Evolutionary conservation across 2,797 vertebrate genomes (phyloP).

Genomic region (Cynopterus sphinx): DNA sequence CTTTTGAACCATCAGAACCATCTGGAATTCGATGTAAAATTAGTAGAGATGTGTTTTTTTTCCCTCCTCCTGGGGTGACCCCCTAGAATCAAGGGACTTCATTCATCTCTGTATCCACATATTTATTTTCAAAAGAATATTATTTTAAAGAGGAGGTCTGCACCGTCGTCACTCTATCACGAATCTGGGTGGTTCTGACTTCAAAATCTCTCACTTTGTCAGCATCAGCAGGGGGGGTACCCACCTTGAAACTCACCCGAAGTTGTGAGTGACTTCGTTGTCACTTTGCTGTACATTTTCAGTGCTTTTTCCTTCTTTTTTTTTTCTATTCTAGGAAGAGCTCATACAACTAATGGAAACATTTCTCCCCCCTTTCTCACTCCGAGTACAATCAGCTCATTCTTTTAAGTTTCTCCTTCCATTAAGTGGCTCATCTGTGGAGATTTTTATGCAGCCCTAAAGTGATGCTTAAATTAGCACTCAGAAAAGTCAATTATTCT

Average conservation of each 20-base stretch:
- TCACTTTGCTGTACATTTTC: constrained; percentile 64
- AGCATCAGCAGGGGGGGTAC: background rate
- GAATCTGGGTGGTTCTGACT: background rate
- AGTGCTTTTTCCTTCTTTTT: background rate
- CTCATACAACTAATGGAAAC: constrained; percentile 78
- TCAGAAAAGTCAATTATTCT: constrained; percentile 84
- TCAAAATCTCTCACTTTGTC: background rate
- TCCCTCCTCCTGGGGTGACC: background rate
- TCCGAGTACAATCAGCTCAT: constrained; percentile 78
- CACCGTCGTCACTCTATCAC: background rate
- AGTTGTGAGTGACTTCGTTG: constrained; percentile 40
- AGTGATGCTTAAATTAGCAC: constrained; percentile 80
- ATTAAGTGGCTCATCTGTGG: constrained; percentile 80
- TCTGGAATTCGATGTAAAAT: background rate
- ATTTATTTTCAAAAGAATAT: background rate
- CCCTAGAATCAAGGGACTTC: background rate
- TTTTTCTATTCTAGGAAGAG: constrained; percentile 70
- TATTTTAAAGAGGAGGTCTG: background rate
- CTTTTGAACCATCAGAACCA: background rate
- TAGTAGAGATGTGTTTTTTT: background rate
- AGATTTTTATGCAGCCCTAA: constrained; percentile 79
- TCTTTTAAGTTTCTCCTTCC: constrained; percentile 80
- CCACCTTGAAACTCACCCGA: constrained; percentile 24
- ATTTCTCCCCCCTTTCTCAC: constrained; percentile 18
- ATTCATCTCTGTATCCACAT: background rate